Evolutionary conservation across 2,888 invertebrate species (phyloP), one percentile per base, ranked within the genome.

Genomic region (Dascillus cervinus): DNA sequence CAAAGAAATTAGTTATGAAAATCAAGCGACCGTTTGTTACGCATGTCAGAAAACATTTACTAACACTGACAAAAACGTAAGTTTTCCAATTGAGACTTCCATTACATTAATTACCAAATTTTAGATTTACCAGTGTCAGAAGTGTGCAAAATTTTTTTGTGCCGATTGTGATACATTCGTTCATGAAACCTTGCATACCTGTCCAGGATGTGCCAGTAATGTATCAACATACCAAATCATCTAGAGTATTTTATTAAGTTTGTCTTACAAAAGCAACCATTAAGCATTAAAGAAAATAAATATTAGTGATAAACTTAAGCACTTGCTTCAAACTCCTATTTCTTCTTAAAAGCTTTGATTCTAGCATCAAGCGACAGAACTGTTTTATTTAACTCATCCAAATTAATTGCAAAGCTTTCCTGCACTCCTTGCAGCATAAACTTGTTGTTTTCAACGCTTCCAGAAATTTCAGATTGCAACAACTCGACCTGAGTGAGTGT

Each of bases 161-260:
- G 73, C 89, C 52, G 94, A 97, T 64, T 98, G 98, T 70, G 96
- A 97, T 70, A 73, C 89, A 49, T 88, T 92, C 58, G 81, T 97
- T 20, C 90, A 96, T 46, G 89, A 90, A 49, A 84, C 89, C 1
- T 69, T 98, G 30, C 97, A 98, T 64, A 87, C 89, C 20, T 98
- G 98, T 63, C 96, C 97, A 9, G 95, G 92, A 22, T 98, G 98
- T 67, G 81, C 90, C n/a, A 79, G 84, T 2, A 77, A 72, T 62
- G 63, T 67, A 24, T 55, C 65, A 28, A 68, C 68, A 11, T n/a
- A n/a, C n/a, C n/a, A n/a, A n/a, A n/a, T n/a, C n/a, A n/a, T n/a
- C n/a, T n/a, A 17, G 17, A 17, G 8, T 17, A 17, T 17, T 17
- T 17, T 17, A 17, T 6, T 17, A 17, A 17, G 17, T 17, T 4